Percentiles rank a stretch among this genome's conserved stretches.
phyloP scores from a whole-genome alignment of 2,113 vertebrate species.

The Rhinopomastus cyanomelas region DNA sequence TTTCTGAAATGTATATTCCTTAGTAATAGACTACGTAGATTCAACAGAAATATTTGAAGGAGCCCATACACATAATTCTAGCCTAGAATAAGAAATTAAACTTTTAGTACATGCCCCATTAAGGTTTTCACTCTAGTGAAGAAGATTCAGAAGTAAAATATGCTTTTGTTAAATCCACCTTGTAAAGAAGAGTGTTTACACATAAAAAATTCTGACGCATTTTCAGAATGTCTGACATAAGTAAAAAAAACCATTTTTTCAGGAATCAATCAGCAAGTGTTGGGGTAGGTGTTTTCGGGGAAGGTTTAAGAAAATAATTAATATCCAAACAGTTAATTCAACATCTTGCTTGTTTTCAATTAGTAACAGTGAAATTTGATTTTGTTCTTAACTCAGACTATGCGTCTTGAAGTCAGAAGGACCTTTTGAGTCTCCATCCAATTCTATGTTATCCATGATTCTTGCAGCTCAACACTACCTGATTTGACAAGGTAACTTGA shows the following conservation, averaged over 20 bases:
- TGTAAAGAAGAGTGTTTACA: not conserved
- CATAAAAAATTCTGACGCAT: not conserved
- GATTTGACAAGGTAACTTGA: not conserved
- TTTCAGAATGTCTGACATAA: not conserved
- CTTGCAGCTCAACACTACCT: not conserved
- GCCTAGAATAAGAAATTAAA: slow-evolving; percentile 31
- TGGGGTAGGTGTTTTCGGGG: no score
- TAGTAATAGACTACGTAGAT: slow-evolving; percentile 35
- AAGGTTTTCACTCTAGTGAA: slow-evolving; percentile 48
- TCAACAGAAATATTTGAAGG: slow-evolving; percentile 47
- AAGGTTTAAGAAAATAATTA: not conserved
- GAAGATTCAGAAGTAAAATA: slow-evolving; percentile 45
- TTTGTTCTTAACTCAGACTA: not conserved
- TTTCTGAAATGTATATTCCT: slow-evolving; percentile 11
- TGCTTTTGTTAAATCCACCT: slow-evolving; percentile 19
- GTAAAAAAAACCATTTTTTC: not conserved
- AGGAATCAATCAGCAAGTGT: not conserved
- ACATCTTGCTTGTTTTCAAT: not conserved
- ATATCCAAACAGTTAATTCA: not conserved
- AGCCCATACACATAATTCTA: slow-evolving; percentile 53
- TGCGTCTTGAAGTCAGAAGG: not conserved
- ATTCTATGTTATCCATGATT: not conserved
- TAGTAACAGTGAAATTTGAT: not conserved
- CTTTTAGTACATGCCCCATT: slow-evolving; percentile 44
- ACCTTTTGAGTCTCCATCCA: not conserved